Evolutionary conservation across 2,797 vertebrate genomes (phyloP).

Genomic region (Pyrocephalus nanus): DNA sequence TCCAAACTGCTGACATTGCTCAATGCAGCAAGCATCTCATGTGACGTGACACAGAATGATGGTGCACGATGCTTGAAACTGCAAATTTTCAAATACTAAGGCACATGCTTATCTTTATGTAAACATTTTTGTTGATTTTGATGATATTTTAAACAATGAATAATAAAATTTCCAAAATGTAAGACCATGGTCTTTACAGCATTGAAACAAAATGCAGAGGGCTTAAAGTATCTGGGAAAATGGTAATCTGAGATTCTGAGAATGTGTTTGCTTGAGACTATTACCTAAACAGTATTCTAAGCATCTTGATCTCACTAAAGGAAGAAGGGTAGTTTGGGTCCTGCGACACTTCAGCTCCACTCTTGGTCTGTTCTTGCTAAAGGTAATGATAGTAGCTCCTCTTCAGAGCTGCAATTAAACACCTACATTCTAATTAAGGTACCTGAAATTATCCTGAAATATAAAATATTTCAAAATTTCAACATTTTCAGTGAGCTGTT

Average conservation of each 20-base stretch:
- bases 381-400: not conserved
- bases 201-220: not conserved
- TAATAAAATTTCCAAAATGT: not conserved
- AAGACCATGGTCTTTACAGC: not conserved
- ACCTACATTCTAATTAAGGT: not conserved
- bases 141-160: not conserved
- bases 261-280: not conserved
- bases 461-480: not conserved
- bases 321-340: not conserved
- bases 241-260: not conserved
- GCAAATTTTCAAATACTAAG: not conserved
- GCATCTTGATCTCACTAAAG: not conserved
- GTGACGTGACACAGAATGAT: not conserved
- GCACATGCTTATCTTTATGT: not conserved
- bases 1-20: not conserved
- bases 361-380: not conserved
- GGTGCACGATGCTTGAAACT: not conserved
- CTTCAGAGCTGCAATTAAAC: not conserved
- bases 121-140: not conserved
- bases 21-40: not conserved
- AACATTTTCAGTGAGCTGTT: not conserved
- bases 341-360: not conserved
- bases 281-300: not conserved
- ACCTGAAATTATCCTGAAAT: not conserved
- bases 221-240: not conserved